Percentiles rank a stretch among this genome's conserved stretches.
Conservation (phyloP, 2,797 vertebrate species). For the Tamandua tetradactyla region DNA sequence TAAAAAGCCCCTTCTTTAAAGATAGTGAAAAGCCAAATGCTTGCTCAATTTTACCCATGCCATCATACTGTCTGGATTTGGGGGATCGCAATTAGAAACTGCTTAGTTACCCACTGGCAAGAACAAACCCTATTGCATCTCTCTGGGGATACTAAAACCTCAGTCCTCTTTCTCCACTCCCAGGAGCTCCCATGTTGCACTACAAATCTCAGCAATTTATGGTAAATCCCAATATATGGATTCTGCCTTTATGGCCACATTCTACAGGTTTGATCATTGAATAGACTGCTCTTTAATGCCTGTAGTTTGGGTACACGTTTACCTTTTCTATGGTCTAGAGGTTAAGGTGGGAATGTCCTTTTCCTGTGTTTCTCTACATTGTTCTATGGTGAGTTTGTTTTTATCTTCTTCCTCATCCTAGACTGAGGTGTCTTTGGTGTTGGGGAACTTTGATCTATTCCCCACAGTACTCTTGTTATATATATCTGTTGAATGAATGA, state of each 20-base stretch:
- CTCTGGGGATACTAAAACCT: not conserved
- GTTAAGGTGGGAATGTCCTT: not conserved
- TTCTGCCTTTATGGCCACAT: not conserved
- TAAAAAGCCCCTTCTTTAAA: not conserved
- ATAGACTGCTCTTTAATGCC: not conserved
- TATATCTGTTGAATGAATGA: not conserved
- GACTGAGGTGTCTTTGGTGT: not conserved
- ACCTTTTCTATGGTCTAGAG: not conserved
- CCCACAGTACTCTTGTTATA: not conserved
- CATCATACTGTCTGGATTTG: not conserved
- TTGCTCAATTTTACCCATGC: not conserved
- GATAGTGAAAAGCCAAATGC: not conserved
- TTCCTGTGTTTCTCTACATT: accelerated
- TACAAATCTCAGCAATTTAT: not conserved
- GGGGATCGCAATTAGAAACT: not conserved
- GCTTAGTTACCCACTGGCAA: not conserved
- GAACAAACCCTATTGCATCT: not conserved
- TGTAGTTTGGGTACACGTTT: accelerated
- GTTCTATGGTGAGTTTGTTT: not conserved
- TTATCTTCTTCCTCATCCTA: not conserved
- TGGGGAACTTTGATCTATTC: not conserved
- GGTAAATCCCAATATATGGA: too few relatives aligned
- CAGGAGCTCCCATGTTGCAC: not conserved
- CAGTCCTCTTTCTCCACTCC: not conserved
- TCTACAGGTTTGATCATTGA: not conserved